Evolutionary conservation across 2,113 vertebrate species (phyloP).

Genomic region (Paradoxurus hermaphroditus): DNA sequence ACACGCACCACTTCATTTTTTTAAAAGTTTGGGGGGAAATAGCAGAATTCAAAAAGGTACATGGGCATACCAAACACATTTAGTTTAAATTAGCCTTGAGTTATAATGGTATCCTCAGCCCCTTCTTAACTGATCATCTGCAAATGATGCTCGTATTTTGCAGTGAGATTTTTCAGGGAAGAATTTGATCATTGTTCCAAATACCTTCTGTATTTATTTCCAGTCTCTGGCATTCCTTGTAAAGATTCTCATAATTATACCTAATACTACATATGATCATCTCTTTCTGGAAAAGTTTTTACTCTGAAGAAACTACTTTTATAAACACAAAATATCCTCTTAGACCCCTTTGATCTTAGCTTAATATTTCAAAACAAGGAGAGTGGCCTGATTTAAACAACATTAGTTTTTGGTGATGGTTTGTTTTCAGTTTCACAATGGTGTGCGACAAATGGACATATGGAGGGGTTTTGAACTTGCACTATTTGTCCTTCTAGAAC

Average conservation of each 20-base stretch:
- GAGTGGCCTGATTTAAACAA: neutral
- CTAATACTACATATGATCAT: neutral
- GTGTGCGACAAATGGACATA: neutral
- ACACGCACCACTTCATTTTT: neutral
- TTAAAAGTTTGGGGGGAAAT: neutral
- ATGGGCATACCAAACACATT: neutral
- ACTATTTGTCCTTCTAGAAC: neutral
- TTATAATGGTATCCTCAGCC: neutral
- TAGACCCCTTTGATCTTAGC: neutral
- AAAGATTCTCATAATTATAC: neutral
- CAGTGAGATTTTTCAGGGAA: neutral
- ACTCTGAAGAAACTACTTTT: neutral
- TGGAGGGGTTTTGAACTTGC: neutral
- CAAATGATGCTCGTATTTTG: neutral
- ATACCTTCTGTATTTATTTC: neutral
- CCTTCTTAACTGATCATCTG: neutral
- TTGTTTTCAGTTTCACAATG: neutral
- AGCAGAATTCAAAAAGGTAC: neutral
- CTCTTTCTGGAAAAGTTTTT: neutral
- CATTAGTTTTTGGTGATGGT: neutral
- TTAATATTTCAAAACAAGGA: neutral
- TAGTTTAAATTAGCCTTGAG: neutral
- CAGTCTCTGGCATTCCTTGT: neutral
- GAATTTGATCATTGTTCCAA: neutral
- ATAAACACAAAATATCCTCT: neutral